Evolutionary conservation across 2,113 vertebrate species (phyloP).

Genomic region (Acinonyx jubatus): DNA sequence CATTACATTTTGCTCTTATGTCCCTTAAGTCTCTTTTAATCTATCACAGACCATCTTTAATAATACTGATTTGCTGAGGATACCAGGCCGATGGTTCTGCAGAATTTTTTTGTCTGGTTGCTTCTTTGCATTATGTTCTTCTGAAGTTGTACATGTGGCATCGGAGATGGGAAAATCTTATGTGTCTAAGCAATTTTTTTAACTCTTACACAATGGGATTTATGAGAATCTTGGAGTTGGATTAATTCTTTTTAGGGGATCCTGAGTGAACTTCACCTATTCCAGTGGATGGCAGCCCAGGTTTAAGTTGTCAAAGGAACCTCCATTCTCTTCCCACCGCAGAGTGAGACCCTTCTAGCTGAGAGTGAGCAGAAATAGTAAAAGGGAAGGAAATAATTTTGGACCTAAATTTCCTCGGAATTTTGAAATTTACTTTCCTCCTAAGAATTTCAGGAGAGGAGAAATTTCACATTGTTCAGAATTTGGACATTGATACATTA

Average conservation of each 20-base stretch:
- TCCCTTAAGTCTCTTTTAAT: constrained; percentile 43
- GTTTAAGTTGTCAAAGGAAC: neutral
- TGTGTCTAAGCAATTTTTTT: neutral
- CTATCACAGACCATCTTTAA: constrained; percentile 38
- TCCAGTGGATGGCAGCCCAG: neutral
- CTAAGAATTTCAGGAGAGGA: neutral
- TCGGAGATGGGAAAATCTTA: neutral
- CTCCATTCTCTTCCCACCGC: neutral
- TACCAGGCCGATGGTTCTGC: neutral
- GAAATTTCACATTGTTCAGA: neutral
- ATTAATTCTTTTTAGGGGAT: constrained; percentile 28
- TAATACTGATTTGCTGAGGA: neutral
- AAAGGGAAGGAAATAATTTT: constrained; percentile 21
- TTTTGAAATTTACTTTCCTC: constrained; percentile 27
- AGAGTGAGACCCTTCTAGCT: neutral
- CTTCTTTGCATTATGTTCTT: constrained; percentile 23
- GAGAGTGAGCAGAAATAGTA: constrained; percentile 31
- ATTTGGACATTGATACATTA: constrained; percentile 17
- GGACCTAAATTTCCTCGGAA: constrained; percentile 17
- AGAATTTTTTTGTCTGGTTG: constrained; percentile 18
- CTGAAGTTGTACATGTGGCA: constrained; percentile 3
- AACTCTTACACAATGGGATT: neutral
- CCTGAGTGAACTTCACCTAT: neutral
- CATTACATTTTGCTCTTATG: neutral
- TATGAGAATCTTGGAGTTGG: neutral